phyloP scores from a whole-genome alignment of 1,140 invertebrate species.

The Agraylea sexmaculata region DNA sequence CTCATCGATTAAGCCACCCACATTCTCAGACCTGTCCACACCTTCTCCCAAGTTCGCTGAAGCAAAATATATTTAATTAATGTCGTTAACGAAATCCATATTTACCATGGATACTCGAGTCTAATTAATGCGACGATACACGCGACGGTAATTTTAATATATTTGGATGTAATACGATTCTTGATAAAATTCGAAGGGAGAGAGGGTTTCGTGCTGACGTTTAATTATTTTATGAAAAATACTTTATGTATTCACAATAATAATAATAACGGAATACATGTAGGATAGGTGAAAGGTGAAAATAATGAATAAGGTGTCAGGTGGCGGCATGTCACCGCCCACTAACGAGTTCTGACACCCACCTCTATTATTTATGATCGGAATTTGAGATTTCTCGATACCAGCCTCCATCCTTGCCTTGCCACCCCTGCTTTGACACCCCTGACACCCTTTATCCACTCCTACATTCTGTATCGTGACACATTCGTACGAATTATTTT shows the following conservation, averaged over 20 bases:
- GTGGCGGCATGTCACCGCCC: conserved; percentile 12
- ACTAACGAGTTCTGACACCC: conserved; percentile 21
- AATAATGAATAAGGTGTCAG: conserved; percentile 22
- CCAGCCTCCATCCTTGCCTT: neutral
- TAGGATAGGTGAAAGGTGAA: conserved; percentile 20
- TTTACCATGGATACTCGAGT: conserved; percentile 1
- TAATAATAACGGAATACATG: neutral
- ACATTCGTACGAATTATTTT: too few relatives aligned
- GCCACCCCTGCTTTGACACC: neutral
- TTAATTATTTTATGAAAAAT: too few relatives aligned
- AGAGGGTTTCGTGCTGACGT: too few relatives aligned
- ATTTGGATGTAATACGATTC: neutral
- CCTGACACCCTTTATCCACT: too few relatives aligned
- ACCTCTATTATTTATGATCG: conserved; percentile 20
- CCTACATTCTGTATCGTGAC: too few relatives aligned
- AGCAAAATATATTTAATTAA: conserved; percentile 1
- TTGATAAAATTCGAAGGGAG: too few relatives aligned
- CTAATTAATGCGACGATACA: conserved; percentile 4
- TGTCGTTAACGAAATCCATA: neutral
- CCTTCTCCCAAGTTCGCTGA: conserved; percentile 60
- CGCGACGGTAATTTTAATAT: neutral
- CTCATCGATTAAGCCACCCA: conserved; percentile 83
- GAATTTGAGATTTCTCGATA: conserved; percentile 21
- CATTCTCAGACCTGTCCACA: conserved; percentile 71
- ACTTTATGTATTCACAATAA: too few relatives aligned